These are phyloP conservation scores for Scatophagus argus DNA, from an alignment of 2,113 vertebrate genomes.

Conservation along the genomic window DNA sequence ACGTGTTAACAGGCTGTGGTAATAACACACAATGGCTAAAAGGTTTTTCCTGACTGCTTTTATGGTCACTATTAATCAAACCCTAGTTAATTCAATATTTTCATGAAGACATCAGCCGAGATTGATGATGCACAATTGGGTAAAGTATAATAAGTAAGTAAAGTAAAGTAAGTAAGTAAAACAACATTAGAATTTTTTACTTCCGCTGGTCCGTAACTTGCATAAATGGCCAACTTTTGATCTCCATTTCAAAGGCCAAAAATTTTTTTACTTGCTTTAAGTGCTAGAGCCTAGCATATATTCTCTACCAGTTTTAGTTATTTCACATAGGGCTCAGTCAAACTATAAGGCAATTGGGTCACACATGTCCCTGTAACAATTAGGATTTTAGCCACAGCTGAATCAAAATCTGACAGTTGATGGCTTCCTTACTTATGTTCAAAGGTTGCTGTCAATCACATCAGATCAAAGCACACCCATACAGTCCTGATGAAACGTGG, in stretches of 20 bases:
- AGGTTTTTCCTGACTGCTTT: neutral
- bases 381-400: neutral
- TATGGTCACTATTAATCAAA: neutral
- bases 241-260: neutral
- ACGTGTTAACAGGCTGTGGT: conserved; percentile 2
- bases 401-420: neutral
- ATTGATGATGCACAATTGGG: neutral
- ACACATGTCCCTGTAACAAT: neutral
- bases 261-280: neutral
- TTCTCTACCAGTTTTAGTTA: neutral
- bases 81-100: neutral
- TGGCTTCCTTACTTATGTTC: neutral
- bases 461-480: conserved; percentile 14
- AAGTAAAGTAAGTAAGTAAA: too few relatives aligned
- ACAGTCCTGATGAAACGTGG: conserved; percentile 2
- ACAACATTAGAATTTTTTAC: neutral
- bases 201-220: neutral
- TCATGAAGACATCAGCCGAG: neutral
- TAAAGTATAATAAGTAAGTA: neutral
- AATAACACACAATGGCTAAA: conserved; percentile 10
- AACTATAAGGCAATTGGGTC: neutral
- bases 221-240: neutral
- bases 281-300: too few relatives aligned
- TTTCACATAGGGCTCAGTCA: neutral
- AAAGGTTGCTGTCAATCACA: conserved; percentile 9